These are phyloP conservation scores for Athalia rosae DNA, from an alignment of 2,888 invertebrate species.

Conservation along the genomic window DNA sequence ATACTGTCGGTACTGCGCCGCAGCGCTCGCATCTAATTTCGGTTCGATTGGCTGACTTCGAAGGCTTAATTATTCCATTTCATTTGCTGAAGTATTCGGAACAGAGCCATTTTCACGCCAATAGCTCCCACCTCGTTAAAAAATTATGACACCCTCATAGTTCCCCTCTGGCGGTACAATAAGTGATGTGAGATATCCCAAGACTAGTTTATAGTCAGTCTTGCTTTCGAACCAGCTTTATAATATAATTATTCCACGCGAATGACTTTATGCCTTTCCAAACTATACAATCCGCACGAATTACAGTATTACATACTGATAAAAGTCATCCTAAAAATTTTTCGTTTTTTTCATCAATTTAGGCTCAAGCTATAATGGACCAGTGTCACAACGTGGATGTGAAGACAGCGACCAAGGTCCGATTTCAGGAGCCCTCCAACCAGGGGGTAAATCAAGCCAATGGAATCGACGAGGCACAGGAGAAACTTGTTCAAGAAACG, in stretches of 20 bases:
- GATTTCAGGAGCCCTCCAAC: constrained; percentile 85
- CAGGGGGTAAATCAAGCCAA: constrained; percentile 58
- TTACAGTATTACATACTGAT: too few species aligned
- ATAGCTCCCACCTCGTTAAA: too few species aligned
- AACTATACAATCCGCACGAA: too few species aligned
- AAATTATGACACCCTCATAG: too few species aligned
- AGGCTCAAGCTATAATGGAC: constrained; percentile 96
- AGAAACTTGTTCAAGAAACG: constrained; percentile 62
- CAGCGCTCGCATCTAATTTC: constrained; percentile 52
- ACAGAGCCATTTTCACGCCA: not conserved
- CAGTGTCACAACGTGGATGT: constrained; percentile 86
- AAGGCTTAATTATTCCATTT: constrained; percentile 62
- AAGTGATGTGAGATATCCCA: too few species aligned
- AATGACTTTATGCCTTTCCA: too few species aligned
- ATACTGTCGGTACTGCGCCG: not conserved
- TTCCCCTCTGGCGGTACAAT: too few species aligned
- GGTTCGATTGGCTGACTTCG: constrained; percentile 68
- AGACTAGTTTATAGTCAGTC: not conserved
- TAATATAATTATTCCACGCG: not conserved
- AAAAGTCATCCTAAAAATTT: not conserved
- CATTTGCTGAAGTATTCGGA: not conserved
- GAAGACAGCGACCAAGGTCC: constrained; percentile 88
- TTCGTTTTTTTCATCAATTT: constrained; percentile 52
- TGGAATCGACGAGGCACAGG: constrained; percentile 68
- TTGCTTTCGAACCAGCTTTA: constrained; percentile 6